phyloP scores from a whole-genome alignment of 1,140 invertebrate genomes.

The Penaeus indicus region DNA sequence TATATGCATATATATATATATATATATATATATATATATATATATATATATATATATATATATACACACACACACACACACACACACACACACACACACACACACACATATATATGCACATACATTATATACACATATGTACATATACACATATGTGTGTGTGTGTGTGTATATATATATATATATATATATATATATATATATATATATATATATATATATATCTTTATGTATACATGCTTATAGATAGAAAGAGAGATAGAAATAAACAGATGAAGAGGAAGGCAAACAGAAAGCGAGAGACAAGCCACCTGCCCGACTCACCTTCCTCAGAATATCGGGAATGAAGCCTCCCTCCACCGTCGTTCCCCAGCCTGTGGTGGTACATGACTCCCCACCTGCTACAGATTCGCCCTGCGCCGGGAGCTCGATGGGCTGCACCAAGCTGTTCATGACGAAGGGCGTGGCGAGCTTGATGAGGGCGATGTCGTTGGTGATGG shows the following conservation, averaged over 20 bases:
- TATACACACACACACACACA: no score
- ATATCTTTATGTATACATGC: no score
- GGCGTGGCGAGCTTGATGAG: slow-evolving; percentile 6
- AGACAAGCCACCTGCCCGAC: not conserved
- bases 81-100: no score
- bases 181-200: no score
- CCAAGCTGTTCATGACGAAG: not conserved
- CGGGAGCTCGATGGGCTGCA: slow-evolving; percentile 31
- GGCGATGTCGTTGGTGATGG: slow-evolving; percentile 31
- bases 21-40: slow-evolving; percentile 20
- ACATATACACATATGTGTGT: no score
- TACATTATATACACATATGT: not conserved
- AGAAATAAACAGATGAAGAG: not conserved
- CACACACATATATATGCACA: no score
- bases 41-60: not conserved
- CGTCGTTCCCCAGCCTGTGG: slow-evolving; percentile 40
- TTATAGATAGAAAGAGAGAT: not conserved
- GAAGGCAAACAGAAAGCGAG: not conserved
- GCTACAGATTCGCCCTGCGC: slow-evolving; percentile 9
- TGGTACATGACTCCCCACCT: not conserved
- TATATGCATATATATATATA: not conserved
- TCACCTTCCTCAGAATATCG: slow-evolving; percentile 37
- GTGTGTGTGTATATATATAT: no score
- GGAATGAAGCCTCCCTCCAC: not conserved
- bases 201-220: no score